Evolutionary conservation across 2,113 vertebrate genomes (phyloP).

Genomic region (Nycticryphes semicollaris): DNA sequence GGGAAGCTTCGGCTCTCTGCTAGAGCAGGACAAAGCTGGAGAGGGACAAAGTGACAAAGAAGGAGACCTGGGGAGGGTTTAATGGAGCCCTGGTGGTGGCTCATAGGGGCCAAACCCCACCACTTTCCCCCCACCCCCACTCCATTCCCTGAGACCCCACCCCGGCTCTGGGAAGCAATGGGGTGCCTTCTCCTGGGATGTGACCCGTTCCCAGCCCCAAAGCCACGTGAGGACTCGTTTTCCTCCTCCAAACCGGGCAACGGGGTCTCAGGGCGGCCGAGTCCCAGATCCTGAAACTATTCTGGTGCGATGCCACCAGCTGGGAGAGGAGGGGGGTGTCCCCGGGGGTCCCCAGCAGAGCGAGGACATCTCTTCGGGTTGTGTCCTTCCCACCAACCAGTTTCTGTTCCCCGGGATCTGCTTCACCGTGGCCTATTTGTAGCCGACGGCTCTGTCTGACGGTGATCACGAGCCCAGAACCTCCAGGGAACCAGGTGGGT

Average conservation of each 20-base stretch:
- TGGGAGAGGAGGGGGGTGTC: accelerated
- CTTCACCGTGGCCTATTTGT: background rate
- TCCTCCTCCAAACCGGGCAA: background rate
- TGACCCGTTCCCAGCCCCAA: background rate
- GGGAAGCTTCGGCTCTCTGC: background rate
- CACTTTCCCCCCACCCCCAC: too few species aligned
- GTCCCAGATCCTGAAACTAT: background rate
- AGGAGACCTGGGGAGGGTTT: background rate
- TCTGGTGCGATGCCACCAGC: background rate
- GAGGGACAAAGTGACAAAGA: background rate
- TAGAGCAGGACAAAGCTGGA: background rate
- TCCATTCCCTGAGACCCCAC: background rate
- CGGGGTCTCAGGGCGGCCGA: accelerated
- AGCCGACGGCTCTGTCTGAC: accelerated
- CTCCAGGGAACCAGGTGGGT: background rate
- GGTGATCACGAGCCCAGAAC: background rate
- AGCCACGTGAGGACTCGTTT: accelerated
- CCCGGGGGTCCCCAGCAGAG: background rate
- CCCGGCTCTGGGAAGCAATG: background rate
- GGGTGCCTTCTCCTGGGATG: accelerated
- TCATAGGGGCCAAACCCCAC: accelerated
- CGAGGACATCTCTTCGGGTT: background rate
- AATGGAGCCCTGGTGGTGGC: background rate
- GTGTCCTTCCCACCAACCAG: background rate
- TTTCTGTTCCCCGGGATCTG: background rate